Base-by-base conservation (phyloP, 2,888 invertebrate species). In the Cerceris ruficornis region DNA sequence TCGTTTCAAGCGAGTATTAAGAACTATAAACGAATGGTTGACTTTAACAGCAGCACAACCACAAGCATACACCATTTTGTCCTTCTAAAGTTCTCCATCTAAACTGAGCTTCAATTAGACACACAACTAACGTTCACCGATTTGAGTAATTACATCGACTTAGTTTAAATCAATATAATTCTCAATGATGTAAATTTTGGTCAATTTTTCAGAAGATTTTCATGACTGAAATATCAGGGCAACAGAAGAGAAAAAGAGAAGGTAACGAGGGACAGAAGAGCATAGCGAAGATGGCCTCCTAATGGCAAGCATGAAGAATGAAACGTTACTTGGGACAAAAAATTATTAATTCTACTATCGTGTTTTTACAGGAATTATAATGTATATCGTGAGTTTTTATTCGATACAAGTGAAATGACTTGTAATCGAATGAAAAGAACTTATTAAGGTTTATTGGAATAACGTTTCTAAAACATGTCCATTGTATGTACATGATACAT, bases 291-390 rank as follows among this genome's bases (percentile, higher is more conserved):
- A 50, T 57, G 50, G 54, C 57, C 55, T 49, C 13, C 6, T 49
- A 54, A 11, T 9, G 61, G 41, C 68, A 80, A 80, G 80, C 80
- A 17, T 9, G 62, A 46, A 75, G 39, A 65, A 46, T 15, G 55
- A 69, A 52, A 41, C 58, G 68, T 75, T 72, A 68, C 41, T 59
- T 8, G 46, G 41, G 67, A 43, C 39, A 8, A 43, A 49, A 49
- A n/a, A 52, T 52, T 52, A 52, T 0, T 6, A n/a, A 52, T 28
- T 1, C 0, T n/a, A 52, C 14, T 7, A n/a, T 52, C 52, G 52
- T 52, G n/a, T n/a, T n/a, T 13, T n/a, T 11, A n/a, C 52, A n/a
- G n/a, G 52, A 52, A n/a, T 46, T 46, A 11, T 13, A 46, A 2
- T 46, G 46, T 46, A 46, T 13, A 46, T 46, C 28, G 28, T 11